These are phyloP conservation scores for Bubo bubo DNA, from an alignment of 2,113 vertebrate genomes.

Conservation along the genomic window DNA sequence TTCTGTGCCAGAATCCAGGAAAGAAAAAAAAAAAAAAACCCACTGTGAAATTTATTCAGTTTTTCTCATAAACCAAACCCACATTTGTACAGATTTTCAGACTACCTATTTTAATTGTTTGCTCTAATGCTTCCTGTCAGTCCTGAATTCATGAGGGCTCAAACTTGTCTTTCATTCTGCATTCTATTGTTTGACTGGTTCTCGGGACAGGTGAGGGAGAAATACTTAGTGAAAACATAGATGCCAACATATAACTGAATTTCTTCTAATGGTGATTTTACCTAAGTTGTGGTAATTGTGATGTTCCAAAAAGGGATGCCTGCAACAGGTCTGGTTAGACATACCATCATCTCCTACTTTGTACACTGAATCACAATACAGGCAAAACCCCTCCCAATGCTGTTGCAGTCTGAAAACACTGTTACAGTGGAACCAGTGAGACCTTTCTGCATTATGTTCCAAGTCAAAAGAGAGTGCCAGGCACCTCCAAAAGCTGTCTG, in stretches of 20 bases:
- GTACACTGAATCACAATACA: neutral
- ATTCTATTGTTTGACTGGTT: neutral
- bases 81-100: neutral
- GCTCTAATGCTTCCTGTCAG: neutral
- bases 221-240: neutral
- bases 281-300: neutral
- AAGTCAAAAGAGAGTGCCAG: neutral
- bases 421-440: neutral
- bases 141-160: neutral
- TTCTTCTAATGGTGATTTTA: neutral
- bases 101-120: neutral
- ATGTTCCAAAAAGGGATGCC: neutral
- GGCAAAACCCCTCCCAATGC: neutral
- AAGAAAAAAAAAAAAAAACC: neutral
- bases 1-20: neutral
- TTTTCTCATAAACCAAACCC: neutral
- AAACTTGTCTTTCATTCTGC: neutral
- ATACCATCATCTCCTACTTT: neutral
- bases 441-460: neutral
- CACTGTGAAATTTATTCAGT: neutral
- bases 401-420: neutral
- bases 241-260: neutral
- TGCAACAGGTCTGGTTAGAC: neutral
- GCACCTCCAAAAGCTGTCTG: neutral
- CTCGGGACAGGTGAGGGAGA: neutral